Conservation (phyloP, 2,113 vertebrate genomes). For the Lota lota region DNA sequence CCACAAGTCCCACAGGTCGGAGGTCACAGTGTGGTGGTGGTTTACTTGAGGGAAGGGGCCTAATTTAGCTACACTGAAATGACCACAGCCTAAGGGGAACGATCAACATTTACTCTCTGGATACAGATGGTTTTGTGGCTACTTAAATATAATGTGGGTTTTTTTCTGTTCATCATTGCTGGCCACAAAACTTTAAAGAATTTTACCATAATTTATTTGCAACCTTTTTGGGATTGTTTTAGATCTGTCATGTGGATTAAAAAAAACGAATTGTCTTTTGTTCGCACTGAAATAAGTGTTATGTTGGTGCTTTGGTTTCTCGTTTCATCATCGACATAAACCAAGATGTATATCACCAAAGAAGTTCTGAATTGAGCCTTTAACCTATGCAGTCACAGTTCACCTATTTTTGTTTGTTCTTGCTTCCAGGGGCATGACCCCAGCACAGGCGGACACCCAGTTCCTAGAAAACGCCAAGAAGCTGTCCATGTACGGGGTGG, state of each 20-base stretch:
- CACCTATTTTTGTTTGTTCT: background rate
- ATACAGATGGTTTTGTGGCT: too few relatives aligned
- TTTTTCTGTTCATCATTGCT: too few relatives aligned
- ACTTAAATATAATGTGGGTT: too few relatives aligned
- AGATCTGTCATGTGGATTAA: too few relatives aligned
- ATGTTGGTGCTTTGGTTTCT: too few relatives aligned
- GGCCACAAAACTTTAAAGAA: too few relatives aligned
- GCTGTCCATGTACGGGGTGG: conserved; percentile 97
- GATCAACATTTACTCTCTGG: too few relatives aligned
- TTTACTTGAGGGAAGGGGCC: background rate
- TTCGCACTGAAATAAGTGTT: too few relatives aligned
- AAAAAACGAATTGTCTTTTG: too few relatives aligned
- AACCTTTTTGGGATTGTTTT: too few relatives aligned
- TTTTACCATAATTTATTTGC: too few relatives aligned
- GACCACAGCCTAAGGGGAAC: background rate
- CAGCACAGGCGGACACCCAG: conserved; percentile 90
- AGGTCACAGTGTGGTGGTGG: background rate
- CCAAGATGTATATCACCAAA: background rate
- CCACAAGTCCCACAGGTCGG: conserved; percentile 91
- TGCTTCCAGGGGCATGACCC: conserved; percentile 86
- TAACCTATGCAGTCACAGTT: background rate
- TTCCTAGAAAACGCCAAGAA: conserved; percentile 98
- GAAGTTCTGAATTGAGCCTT: background rate
- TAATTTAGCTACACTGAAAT: background rate
- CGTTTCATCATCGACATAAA: too few relatives aligned